Evolutionary conservation across 2,888 invertebrate genomes (phyloP).

Genomic region (Drosophila hamatofila): DNA sequence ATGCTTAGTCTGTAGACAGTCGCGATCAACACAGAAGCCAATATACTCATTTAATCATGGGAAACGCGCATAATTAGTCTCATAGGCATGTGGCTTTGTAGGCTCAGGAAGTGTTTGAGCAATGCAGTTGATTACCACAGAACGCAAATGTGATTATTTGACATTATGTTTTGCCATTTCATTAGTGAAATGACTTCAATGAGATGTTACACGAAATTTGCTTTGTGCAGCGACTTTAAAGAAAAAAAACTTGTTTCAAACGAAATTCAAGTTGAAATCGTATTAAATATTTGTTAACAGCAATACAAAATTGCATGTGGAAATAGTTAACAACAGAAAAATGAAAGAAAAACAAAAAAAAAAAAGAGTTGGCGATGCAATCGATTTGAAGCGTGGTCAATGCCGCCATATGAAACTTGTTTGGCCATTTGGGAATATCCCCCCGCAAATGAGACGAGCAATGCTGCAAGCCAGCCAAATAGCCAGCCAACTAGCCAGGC

Average conservation of each 20-base stretch:
- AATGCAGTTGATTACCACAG: not conserved
- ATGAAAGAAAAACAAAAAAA: slow-evolving; percentile 2
- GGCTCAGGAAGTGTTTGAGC: not conserved
- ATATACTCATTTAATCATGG: not conserved
- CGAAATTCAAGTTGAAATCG: slow-evolving; percentile 59
- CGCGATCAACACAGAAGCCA: not conserved
- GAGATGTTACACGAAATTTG: slow-evolving; percentile 16
- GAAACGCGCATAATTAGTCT: not conserved
- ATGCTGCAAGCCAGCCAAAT: slow-evolving; percentile 5
- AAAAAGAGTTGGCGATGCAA: slow-evolving; percentile 59
- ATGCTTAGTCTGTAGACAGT: not conserved
- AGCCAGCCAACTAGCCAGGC: slow-evolving; percentile 2
- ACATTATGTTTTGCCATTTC: not conserved
- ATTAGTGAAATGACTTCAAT: slow-evolving; percentile 57
- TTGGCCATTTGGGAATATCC: slow-evolving; percentile 57
- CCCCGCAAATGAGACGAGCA: slow-evolving; percentile 39
- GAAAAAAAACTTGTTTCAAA: slow-evolving; percentile 37
- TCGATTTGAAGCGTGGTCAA: slow-evolving; percentile 75
- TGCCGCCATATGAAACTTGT: slow-evolving; percentile 65
- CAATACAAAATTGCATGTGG: slow-evolving; percentile 62
- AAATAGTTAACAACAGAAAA: slow-evolving; percentile 61
- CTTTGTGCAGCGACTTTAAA: not conserved
- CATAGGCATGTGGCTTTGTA: not conserved
- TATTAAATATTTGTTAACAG: slow-evolving; percentile 75
- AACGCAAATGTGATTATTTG: slow-evolving; percentile 6